A percentile compares a stretch with the other conserved stretches of the same genome.
phyloP scores from a whole-genome alignment of 2,888 invertebrate species.

The Galerucella pusilla region DNA sequence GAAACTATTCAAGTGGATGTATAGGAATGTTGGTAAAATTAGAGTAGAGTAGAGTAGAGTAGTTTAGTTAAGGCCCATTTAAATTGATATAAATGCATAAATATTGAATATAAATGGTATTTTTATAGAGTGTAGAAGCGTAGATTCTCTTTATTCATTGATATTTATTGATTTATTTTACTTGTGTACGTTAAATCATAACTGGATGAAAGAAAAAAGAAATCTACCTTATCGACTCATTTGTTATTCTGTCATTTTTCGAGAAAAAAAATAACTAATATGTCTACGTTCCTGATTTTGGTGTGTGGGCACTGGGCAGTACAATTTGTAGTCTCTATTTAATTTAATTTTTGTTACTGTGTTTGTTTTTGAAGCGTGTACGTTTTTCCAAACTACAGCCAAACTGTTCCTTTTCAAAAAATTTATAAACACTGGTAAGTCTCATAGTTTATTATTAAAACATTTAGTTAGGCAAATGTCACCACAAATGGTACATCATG shows the following conservation, averaged over 20 bases:
- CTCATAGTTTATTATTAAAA: conserved; percentile 1
- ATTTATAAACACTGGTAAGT: conserved; percentile 37
- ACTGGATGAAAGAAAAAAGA: neutral
- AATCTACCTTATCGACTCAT: conserved; percentile 28
- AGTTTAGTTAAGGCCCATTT: no score
- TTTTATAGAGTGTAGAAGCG: no score
- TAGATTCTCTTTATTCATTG: neutral
- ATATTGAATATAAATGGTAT: no score
- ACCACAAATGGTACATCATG: conserved; percentile 29
- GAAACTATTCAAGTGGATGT: no score
- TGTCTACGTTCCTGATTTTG: conserved; percentile 43
- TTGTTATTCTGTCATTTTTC: conserved; percentile 38
- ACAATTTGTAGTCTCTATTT: conserved; percentile 34
- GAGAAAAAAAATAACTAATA: conserved; percentile 32
- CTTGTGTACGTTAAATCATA: neutral
- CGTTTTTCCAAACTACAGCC: conserved; percentile 34
- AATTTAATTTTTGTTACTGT: conserved; percentile 32
- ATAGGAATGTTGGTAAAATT: no score
- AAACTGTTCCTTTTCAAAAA: conserved; percentile 11
- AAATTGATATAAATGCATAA: no score
- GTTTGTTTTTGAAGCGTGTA: conserved; percentile 25
- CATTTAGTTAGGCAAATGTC: conserved; percentile 14
- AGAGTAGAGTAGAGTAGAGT: no score
- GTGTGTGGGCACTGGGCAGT: conserved; percentile 42
- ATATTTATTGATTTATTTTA: neutral